Percentiles rank a stretch among this genome's conserved stretches.
Evolutionary conservation across 2,888 invertebrate genomes (phyloP).

Genomic region (Acleris sparsana): DNA sequence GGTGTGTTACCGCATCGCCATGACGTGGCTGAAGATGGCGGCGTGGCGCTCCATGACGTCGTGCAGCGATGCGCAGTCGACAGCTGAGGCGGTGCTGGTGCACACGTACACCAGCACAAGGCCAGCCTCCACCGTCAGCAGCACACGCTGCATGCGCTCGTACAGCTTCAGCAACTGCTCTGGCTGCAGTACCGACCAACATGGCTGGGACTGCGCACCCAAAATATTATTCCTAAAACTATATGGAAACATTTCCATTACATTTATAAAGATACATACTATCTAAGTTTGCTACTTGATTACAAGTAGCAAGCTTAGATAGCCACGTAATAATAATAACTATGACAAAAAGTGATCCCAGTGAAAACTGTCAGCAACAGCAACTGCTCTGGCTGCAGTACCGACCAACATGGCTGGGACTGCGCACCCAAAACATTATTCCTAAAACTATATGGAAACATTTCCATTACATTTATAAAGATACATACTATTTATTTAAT

Average conservation of each 20-base stretch:
- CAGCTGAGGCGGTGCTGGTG: slow-evolving; percentile 78
- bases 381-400: slow-evolving; percentile 52
- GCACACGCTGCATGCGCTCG: slow-evolving; percentile 55
- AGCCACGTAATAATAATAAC: too few species aligned
- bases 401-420: slow-evolving; percentile 14
- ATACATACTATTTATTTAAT: too few species aligned
- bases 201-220: background rate
- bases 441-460: too few species aligned
- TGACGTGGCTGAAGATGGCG: slow-evolving; percentile 46
- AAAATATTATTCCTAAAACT: too few species aligned
- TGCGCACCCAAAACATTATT: too few species aligned
- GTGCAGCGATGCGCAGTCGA: slow-evolving; percentile 71
- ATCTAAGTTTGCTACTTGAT: too few species aligned
- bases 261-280: too few species aligned
- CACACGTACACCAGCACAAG: slow-evolving; percentile 85
- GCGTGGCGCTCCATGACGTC: slow-evolving; percentile 72
- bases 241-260: too few species aligned
- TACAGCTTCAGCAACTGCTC: slow-evolving; percentile 53
- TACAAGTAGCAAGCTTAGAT: too few species aligned
- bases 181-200: slow-evolving; percentile 46
- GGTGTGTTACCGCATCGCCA: slow-evolving; percentile 55
- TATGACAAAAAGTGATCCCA: too few species aligned
- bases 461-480: too few species aligned
- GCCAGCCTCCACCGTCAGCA: slow-evolving; percentile 79
- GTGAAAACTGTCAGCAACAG: slow-evolving; percentile 41